Percentiles rank a stretch among this genome's conserved stretches.
These are phyloP conservation scores for Scylla paramamosain DNA, from an alignment of 1,140 invertebrate species.

Conservation along the genomic window DNA sequence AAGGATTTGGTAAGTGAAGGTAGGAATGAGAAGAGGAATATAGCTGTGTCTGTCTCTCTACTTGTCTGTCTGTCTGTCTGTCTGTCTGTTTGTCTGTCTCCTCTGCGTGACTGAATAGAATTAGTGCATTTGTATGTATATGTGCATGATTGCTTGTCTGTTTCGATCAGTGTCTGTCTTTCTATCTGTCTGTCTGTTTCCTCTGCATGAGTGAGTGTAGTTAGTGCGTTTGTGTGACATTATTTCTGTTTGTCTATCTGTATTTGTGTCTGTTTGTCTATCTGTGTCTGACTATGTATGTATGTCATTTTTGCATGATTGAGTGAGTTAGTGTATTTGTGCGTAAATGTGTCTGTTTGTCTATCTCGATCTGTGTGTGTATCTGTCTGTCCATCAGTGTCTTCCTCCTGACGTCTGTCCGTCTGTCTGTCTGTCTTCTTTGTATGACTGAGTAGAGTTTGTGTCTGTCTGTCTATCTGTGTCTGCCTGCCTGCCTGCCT, in stretches of 20 bases:
- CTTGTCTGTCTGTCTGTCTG: too few species aligned
- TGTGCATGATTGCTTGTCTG: background rate
- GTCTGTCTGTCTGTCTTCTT: background rate
- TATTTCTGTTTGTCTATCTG: background rate
- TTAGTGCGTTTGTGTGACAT: background rate
- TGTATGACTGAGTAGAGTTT: background rate
- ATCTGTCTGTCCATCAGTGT: background rate
- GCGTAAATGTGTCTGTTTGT: background rate
- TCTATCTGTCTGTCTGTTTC: background rate
- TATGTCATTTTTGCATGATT: background rate
- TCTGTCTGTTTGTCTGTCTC: too few species aligned
- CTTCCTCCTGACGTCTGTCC: too few species aligned
- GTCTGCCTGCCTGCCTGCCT: background rate
- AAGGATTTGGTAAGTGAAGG: too few species aligned
- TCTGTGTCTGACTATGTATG: background rate
- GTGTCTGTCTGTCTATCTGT: background rate
- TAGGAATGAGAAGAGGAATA: too few species aligned
- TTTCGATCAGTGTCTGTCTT: background rate
- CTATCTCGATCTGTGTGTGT: background rate
- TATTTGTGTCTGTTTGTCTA: slow-evolving; percentile 9
- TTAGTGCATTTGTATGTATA: too few species aligned
- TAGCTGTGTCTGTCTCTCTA: too few species aligned
- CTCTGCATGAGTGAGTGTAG: background rate
- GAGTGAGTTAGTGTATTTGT: slow-evolving; percentile 1
- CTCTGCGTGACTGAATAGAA: too few species aligned